Evolutionary conservation across 2,888 invertebrate species (phyloP).

Genomic region (Synanthedon myopaeformis): DNA sequence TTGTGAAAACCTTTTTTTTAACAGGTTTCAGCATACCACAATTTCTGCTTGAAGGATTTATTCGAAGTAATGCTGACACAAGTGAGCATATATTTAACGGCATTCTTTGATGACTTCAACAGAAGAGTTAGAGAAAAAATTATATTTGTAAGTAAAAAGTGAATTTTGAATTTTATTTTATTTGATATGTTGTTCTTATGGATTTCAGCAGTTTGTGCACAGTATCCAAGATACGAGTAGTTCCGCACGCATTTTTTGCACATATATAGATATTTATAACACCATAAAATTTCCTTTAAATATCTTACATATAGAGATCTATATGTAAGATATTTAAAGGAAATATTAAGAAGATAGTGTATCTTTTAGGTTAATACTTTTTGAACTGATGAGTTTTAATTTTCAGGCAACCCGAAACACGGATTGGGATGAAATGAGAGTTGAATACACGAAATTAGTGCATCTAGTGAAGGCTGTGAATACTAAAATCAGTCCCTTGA

Average conservation of each 20-base stretch:
- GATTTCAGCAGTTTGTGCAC: too few relatives aligned
- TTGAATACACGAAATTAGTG: neutral
- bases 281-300: too few relatives aligned
- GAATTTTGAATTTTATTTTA: too few relatives aligned
- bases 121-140: neutral
- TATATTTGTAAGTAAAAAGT: neutral
- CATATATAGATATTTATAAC: too few relatives aligned
- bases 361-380: too few relatives aligned
- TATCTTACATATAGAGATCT: too few relatives aligned
- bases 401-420: neutral
- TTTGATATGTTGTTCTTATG: too few relatives aligned
- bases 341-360: too few relatives aligned
- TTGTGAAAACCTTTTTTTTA: neutral
- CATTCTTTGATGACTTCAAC: neutral
- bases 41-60: neutral
- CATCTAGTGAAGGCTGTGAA: neutral
- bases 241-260: too few relatives aligned
- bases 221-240: too few relatives aligned
- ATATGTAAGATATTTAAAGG: too few relatives aligned
- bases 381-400: neutral
- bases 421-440: neutral
- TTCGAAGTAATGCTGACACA: neutral
- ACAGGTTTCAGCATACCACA: neutral
- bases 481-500: neutral
- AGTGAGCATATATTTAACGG: neutral